Conservation (phyloP, 2,888 invertebrate genomes). For the Pseudococcus longispinus region DNA sequence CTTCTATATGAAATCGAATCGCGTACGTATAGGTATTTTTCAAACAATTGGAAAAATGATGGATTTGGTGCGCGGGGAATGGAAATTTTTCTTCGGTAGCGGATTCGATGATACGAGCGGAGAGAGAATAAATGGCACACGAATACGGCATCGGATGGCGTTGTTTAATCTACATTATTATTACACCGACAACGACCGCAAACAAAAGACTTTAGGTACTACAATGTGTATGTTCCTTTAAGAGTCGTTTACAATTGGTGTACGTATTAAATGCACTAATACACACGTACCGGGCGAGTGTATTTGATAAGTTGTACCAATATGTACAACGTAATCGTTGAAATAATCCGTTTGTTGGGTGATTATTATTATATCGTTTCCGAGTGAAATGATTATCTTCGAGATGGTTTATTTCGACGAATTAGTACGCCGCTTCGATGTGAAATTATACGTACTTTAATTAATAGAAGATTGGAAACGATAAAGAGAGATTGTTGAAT, state of each 20-base stretch:
- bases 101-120: neutral
- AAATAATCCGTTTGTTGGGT: conserved; percentile 19
- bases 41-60: neutral
- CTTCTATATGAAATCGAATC: neutral
- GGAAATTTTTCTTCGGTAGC: neutral
- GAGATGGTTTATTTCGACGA: conserved; percentile 14
- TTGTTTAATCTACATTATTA: neutral
- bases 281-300: neutral
- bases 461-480: conserved; percentile 1
- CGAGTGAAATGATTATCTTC: neutral
- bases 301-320: neutral
- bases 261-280: neutral
- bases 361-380: neutral
- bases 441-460: conserved; percentile 1
- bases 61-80: neutral
- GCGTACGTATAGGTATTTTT: neutral
- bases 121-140: neutral
- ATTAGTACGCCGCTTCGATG: neutral
- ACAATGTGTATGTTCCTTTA: neutral
- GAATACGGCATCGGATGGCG: neutral
- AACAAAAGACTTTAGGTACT: neutral
- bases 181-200: neutral
- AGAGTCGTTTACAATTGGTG: neutral
- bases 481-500: neutral
- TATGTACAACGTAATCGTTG: neutral